Conservation (phyloP, 2,113 vertebrate genomes). For the Centropristis striata region DNA sequence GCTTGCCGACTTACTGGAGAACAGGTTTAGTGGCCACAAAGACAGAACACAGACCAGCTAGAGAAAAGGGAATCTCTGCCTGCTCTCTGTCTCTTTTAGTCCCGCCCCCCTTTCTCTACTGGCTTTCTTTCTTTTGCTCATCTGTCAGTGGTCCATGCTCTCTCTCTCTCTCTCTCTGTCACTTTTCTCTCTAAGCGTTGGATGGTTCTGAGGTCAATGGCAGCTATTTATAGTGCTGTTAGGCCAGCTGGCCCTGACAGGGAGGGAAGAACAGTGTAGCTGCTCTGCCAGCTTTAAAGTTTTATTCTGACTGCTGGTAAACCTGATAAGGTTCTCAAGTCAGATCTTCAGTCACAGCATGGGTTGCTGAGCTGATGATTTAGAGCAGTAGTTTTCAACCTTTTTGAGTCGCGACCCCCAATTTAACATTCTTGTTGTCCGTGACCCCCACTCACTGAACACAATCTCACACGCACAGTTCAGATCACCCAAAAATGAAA, state of each 20-base stretch:
- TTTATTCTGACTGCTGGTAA: no score
- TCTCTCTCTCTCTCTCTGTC: slow-evolving; percentile 28
- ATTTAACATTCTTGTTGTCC: no score
- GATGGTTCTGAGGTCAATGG: slow-evolving; percentile 60
- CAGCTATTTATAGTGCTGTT: slow-evolving; percentile 80
- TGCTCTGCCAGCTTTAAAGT: neutral
- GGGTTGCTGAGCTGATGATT: no score
- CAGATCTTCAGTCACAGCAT: no score
- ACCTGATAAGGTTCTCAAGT: no score
- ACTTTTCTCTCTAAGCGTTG: slow-evolving; percentile 51
- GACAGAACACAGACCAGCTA: neutral
- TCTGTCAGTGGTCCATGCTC: slow-evolving; percentile 35
- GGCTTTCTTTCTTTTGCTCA: slow-evolving; percentile 38
- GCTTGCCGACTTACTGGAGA: neutral
- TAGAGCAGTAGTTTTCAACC: no score
- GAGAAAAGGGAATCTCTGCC: neutral
- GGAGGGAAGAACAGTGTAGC: slow-evolving; percentile 17
- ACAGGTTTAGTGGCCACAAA: neutral
- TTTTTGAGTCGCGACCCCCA: no score
- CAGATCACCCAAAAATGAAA: no score
- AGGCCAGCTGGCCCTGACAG: slow-evolving; percentile 66
- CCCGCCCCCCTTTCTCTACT: slow-evolving; percentile 31
- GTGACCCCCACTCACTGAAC: no score
- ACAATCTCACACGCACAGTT: no score
- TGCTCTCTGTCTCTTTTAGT: neutral